These are phyloP conservation scores for Nothoprocta pentlandii DNA, from an alignment of 2,113 vertebrate species.

Conservation along the genomic window DNA sequence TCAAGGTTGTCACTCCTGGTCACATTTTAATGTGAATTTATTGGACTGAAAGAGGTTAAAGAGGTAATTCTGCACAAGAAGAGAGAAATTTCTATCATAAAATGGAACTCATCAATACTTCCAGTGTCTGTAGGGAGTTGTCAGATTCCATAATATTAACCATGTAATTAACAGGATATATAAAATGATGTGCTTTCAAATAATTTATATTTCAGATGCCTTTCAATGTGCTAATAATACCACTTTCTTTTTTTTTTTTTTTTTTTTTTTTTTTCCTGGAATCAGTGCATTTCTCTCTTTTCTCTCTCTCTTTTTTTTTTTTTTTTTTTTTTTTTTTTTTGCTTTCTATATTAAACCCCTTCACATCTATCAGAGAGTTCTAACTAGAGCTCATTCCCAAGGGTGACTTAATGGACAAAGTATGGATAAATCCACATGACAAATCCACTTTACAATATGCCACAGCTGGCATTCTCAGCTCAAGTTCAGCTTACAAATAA, in stretches of 20 bases:
- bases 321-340: neutral
- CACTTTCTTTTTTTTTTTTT: neutral
- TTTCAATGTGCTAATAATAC: conserved; percentile 28
- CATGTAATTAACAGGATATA: conserved; percentile 58
- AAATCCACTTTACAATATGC: conserved; percentile 46
- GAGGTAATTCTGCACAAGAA: conserved; percentile 47
- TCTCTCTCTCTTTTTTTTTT: neutral
- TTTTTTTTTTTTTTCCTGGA: neutral
- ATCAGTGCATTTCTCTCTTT: conserved; percentile 4
- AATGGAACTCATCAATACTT: conserved; percentile 45
- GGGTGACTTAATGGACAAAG: conserved; percentile 76
- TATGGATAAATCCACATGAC: conserved; percentile 74
- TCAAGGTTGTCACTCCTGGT: conserved; percentile 43
- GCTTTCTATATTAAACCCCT: conserved; percentile 38
- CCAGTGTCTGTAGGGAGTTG: conserved; percentile 36
- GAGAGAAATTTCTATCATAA: conserved; percentile 40
- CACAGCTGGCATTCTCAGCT: conserved; percentile 55
- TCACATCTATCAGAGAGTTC: conserved; percentile 50
- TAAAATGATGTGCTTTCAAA: conserved; percentile 52
- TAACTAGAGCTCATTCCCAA: conserved; percentile 68
- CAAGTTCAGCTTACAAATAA: conserved; percentile 35
- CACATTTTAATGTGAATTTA: conserved; percentile 71
- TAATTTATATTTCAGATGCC: conserved; percentile 54
- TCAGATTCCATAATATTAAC: conserved; percentile 51
- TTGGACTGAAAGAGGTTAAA: conserved; percentile 52